These are phyloP conservation scores for Sebastes schlegelii DNA, from an alignment of 2,113 vertebrate genomes.

Conservation along the genomic window DNA sequence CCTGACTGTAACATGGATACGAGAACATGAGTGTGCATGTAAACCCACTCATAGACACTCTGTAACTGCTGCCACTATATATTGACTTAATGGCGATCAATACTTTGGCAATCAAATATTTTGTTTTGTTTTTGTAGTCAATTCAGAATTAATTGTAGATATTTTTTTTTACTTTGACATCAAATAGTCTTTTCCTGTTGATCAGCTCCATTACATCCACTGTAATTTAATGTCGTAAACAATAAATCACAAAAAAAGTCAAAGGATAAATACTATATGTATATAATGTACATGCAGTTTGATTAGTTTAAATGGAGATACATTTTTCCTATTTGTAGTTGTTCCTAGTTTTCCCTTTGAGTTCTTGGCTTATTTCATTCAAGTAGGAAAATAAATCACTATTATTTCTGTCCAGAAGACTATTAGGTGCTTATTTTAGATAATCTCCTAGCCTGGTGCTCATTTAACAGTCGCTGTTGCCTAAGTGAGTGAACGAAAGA, in stretches of 20 bases:
- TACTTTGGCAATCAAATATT: neutral
- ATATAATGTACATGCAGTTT: neutral
- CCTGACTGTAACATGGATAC: neutral
- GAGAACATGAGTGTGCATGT: neutral
- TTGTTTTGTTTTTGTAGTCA: neutral
- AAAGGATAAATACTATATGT: neutral
- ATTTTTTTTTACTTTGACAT: neutral
- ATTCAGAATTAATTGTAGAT: neutral
- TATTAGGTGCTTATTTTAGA: neutral
- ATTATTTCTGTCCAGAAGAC: neutral
- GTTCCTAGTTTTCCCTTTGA: neutral
- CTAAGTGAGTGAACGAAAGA: neutral
- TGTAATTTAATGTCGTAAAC: neutral
- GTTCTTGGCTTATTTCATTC: neutral
- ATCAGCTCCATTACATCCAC: neutral
- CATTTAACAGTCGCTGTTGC: slow-evolving; percentile 19
- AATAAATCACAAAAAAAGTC: neutral
- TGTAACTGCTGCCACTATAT: neutral
- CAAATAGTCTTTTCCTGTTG: neutral
- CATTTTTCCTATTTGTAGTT: too few relatives aligned
- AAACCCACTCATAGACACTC: neutral
- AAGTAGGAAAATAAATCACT: neutral
- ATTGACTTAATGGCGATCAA: neutral
- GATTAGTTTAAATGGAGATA: too few relatives aligned
- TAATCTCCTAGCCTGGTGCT: neutral